A percentile compares a stretch with the other conserved stretches of the same genome.
Evolutionary conservation across 2,113 vertebrate species (phyloP).

Genomic region (Petromus typicus): DNA sequence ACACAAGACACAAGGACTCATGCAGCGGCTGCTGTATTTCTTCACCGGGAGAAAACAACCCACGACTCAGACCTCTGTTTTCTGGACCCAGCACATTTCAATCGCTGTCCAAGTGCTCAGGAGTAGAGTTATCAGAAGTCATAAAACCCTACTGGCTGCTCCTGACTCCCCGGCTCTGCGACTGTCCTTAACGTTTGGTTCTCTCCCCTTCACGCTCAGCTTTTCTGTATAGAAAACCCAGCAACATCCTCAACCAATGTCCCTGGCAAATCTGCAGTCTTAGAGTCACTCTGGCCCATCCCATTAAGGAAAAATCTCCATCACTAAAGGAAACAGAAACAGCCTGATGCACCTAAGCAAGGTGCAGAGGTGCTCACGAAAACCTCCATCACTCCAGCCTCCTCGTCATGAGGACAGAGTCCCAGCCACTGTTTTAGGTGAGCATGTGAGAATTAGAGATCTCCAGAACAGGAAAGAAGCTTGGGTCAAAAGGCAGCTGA

Average conservation of each 20-base stretch:
- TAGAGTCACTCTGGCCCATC: neutral
- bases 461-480: neutral
- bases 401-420: neutral
- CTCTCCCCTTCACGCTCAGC: conserved; percentile 5
- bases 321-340: conserved; percentile 39
- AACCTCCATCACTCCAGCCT: neutral
- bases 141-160: neutral
- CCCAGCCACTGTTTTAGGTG: neutral
- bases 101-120: neutral
- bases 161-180: neutral
- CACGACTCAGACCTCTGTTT: neutral
- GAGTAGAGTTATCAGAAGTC: conserved; percentile 36
- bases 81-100: neutral
- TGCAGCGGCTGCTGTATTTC: conserved; percentile 47
- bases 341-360: neutral
- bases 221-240: neutral
- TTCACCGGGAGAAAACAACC: neutral
- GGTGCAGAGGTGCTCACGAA: neutral
- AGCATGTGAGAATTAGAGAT: neutral
- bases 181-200: neutral
- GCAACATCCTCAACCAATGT: conserved; percentile 39
- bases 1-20: neutral
- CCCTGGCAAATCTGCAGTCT: neutral
- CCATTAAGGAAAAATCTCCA: conserved; percentile 23
- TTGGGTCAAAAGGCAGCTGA: conserved; percentile 62